Evolutionary conservation across 2,113 vertebrate genomes (phyloP), one percentile per base, ranked within the genome.

Genomic region (Calyptommatus sinebrachiatus): DNA sequence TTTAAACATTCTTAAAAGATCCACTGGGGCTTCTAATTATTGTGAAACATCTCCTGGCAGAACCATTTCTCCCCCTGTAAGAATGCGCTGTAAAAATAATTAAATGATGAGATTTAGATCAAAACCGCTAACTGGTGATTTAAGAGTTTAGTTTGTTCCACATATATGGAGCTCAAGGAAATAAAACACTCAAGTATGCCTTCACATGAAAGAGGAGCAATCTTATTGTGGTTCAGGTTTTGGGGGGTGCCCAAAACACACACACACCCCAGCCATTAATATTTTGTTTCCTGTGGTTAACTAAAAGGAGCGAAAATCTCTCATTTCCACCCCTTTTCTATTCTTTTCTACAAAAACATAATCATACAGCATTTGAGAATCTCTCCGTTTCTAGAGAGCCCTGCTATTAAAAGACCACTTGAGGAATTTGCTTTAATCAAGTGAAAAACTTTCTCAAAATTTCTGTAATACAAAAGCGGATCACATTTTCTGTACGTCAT

Each of bases 41-140:
- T 94, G 93, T 92, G 94, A 95, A 95, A 94, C 93, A 93, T 95
- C 92, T 94, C 90, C 87, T 94, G 94, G 94, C 93, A 94, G 90
- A 92, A 91, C 89, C 89, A 89, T 91, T 92, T 83, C 91, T 95
- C 89, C 91, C 89, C 93, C 93, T 95, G 92, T 93, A 94, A 94
- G 92, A 94, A 93, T 90, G 93, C 87, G 79, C 91, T 94, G 92
- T 91, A 93, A 95, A 95, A 95, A 94, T 95, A 95, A 95, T 95
- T 94, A 95, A 92, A 95, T 94, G 93, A 95, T 94, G 94, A 95
- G 94, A 94, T 94, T 94, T 94, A 94, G 91, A 94, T 91, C 80
- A 92, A 95, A 95, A 95, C 94, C 90, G 4, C 93, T 94, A 95
- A 94, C 86, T 84, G 83, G 87, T 91, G 91, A 91, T 94, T 94